These are phyloP conservation scores for Pristiophorus japonicus DNA, from an alignment of 2,113 vertebrate species.

Conservation along the genomic window DNA sequence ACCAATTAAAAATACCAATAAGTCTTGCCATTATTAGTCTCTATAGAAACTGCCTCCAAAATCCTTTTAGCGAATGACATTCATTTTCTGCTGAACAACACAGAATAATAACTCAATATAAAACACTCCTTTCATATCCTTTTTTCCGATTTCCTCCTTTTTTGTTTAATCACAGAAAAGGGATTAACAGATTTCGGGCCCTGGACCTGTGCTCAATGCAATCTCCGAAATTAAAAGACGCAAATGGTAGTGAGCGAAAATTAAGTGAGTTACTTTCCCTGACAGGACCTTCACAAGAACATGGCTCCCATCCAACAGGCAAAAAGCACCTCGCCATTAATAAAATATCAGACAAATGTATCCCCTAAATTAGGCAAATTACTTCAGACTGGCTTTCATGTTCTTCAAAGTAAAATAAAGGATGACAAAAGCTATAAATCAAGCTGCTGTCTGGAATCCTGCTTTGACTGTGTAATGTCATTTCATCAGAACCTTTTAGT, in stretches of 20 bases:
- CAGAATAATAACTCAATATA: slow-evolving; percentile 54
- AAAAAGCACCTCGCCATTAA: slow-evolving; percentile 59
- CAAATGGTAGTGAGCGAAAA: slow-evolving; percentile 50
- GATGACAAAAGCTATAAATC: slow-evolving; percentile 55
- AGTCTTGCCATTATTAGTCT: slow-evolving; percentile 47
- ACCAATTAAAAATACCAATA: slow-evolving; percentile 47
- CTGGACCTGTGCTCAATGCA: slow-evolving; percentile 45
- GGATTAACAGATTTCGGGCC: slow-evolving; percentile 53
- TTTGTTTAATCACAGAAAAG: slow-evolving; percentile 55
- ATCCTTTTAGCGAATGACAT: slow-evolving; percentile 51
- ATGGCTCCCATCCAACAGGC: slow-evolving; percentile 54
- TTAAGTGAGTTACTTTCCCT: slow-evolving; percentile 47
- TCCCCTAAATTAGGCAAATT: slow-evolving; percentile 60
- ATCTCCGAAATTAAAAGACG: slow-evolving; percentile 56
- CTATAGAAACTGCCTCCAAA: slow-evolving; percentile 52
- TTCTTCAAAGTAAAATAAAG: slow-evolving; percentile 53
- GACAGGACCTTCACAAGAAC: slow-evolving; percentile 46
- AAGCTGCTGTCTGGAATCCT: slow-evolving; percentile 48
- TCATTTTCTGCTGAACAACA: slow-evolving; percentile 57
- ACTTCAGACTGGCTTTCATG: slow-evolving; percentile 53
- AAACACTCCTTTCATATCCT: slow-evolving; percentile 50
- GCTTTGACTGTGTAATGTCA: slow-evolving; percentile 49
- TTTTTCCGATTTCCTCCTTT: slow-evolving; percentile 50
- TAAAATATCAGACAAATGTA: slow-evolving; percentile 60
- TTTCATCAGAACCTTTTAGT: slow-evolving; percentile 52